Evolutionary conservation across 2,113 vertebrate genomes (phyloP), one percentile per base, ranked within the genome.

Genomic region (Thomomys bottae): DNA sequence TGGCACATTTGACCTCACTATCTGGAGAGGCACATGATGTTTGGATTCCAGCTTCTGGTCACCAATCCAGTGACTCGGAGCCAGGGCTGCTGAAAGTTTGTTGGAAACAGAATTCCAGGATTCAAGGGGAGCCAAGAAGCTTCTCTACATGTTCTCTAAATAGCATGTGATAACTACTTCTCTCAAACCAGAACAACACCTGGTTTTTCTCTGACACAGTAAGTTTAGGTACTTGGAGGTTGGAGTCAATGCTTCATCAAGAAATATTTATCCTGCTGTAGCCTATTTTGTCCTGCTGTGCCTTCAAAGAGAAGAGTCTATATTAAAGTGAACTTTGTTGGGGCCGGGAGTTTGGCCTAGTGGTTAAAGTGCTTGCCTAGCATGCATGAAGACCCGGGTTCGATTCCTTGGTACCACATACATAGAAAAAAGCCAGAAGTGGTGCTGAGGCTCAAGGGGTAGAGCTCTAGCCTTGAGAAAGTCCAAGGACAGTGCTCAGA

Each of bases 1-100:
- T 96, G 95, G 91, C 90, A 95, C 96, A 78, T 96, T 94, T 96
- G 97, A 93, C 94, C 95, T 97, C 9, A 6, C 97, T 97, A 98
- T 98, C 97, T 97, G 92, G 87, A 64, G 88, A 95, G 95, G 89
- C 96, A 95, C 91, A 91, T 96, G 95, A 90, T 90, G 18, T 76
- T 76, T 15, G 92, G 73, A 96, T 96, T 89, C 94, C 95, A 94
- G 84, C 45, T 94, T 95, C 89, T 80, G 96, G 96, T 97, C 97
- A 97, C 92, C 94, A 80, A 97, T 93, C 95, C 92, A 88, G 80
- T 95, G 94, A 90, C 94, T 94, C 87, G 67, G 94, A 95, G 92
- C 90, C 92, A 82, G 1, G 77, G 84, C 94, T 96, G 96, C 73
- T 96, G 97, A 97, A 97, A 97, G 95, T 96, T 93, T 96, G 88